Conservation (phyloP, 2,888 invertebrate genomes). For the Drosophila neonasuta region DNA sequence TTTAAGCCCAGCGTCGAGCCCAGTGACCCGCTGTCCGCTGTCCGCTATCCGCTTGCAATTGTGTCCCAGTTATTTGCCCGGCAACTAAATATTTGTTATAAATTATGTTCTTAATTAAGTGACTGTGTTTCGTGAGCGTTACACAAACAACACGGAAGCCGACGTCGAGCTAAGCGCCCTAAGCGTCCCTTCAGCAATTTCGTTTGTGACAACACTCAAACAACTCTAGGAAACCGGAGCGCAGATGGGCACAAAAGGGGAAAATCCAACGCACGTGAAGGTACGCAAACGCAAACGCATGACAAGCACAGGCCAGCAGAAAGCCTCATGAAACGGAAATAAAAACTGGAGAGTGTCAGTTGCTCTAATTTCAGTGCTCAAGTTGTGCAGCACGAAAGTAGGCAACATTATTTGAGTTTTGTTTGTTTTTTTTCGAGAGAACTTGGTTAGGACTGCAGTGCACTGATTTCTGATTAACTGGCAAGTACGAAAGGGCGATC, state of each 20-base stretch:
- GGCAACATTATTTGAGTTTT: slow-evolving; percentile 21
- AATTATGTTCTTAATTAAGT: slow-evolving; percentile 74
- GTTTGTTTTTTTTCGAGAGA: background rate
- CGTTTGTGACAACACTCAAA: slow-evolving; percentile 48
- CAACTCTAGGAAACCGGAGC: slow-evolving; percentile 2
- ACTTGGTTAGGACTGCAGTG: background rate
- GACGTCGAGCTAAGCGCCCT: slow-evolving; percentile 30
- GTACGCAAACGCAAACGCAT: slow-evolving; percentile 32
- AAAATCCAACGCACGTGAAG: slow-evolving; percentile 38
- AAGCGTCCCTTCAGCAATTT: slow-evolving; percentile 38
- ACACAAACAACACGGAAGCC: slow-evolving; percentile 43
- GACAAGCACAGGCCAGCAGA: slow-evolving; percentile 49
- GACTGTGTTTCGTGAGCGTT: slow-evolving; percentile 50
- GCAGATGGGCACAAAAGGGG: background rate
- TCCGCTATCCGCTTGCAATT: slow-evolving; percentile 23
- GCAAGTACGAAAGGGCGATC: background rate
- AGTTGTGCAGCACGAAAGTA: slow-evolving; percentile 17
- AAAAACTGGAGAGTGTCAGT: slow-evolving; percentile 48
- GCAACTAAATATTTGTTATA: slow-evolving; percentile 73
- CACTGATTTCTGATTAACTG: background rate
- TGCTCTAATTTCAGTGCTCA: slow-evolving; percentile 25
- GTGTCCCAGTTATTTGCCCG: slow-evolving; percentile 52
- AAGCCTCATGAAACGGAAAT: slow-evolving; percentile 51
- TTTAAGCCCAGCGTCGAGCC: slow-evolving; percentile 35
- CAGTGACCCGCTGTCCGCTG: slow-evolving; percentile 13